Evolutionary conservation across 1,140 invertebrate genomes (phyloP), one percentile per base, ranked within the genome.

Genomic region (Geopemphigus sp.): DNA sequence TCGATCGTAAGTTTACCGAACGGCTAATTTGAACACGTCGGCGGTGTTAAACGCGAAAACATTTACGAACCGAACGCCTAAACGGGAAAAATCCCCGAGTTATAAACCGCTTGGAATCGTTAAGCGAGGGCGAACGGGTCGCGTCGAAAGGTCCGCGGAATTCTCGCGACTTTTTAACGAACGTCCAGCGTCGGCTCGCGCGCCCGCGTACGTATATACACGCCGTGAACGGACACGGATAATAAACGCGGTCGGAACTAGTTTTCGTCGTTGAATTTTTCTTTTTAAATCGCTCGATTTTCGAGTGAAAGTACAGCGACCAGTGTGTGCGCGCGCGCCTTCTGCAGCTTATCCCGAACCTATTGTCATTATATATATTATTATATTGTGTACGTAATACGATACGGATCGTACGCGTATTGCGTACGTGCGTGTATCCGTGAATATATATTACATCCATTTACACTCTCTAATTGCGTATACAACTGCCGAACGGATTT

Each of bases 381-480:
- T 61, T 74, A 76, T 59, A 59, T 45, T 45, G 39, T 22, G 50
- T 53, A 17, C 56, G 32, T 56, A 50, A 39, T 39, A 39, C 8
- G 8, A 56, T 39, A 56, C 70, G n/a, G 56, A 73, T 73, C 32
- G 72, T 76, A 17, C 53, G 32, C 24, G 29, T 73, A 22, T 54
- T 72, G 22, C 56, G 50, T 73, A 56, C 29, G 50, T 73, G 32
- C 29, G 29, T 73, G 24, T 56, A n/a, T 73, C 22, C 56, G 19
- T 54, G 24, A 47, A 63, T 78, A 57, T 29, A 78, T 74, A 76
- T 76, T 39, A 8, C 32, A 76, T 78, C 74, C 57, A 61, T 78
- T 78, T 78, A 78, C 74, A 78, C 74, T 78, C 74, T 78, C 74
- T 78, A 78, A 78, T 78, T 78, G 74, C 74, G 61, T 78, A n/a